phyloP scores from a whole-genome alignment of 2,888 invertebrate species.

The Barypeithes pellucidus region DNA sequence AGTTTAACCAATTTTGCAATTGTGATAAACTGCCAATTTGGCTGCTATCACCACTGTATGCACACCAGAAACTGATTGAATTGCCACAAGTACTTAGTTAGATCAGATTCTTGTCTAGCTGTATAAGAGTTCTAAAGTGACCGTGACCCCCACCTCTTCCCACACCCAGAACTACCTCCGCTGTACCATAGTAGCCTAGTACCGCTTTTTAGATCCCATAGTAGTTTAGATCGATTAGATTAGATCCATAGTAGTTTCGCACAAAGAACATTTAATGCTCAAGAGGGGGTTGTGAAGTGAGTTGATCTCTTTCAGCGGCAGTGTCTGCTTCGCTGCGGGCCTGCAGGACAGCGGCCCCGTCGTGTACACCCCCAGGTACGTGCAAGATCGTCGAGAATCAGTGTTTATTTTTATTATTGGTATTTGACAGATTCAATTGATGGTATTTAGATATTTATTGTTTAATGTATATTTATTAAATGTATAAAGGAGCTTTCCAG shows the following conservation, averaged over 20 bases:
- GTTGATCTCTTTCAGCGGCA: slow-evolving; percentile 73
- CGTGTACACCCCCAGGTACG: slow-evolving; percentile 74
- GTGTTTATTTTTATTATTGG: slow-evolving; percentile 12
- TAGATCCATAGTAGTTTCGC: slow-evolving; percentile 53
- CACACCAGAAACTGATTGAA: too few relatives aligned
- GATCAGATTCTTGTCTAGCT: too few relatives aligned
- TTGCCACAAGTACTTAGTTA: too few relatives aligned
- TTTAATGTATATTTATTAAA: too few relatives aligned
- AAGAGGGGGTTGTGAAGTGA: slow-evolving; percentile 68
- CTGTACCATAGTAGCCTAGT: slow-evolving; percentile 37
- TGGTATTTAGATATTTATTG: too few relatives aligned
- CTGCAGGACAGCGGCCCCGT: slow-evolving; percentile 70
- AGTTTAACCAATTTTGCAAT: too few relatives aligned
- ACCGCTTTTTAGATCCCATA: slow-evolving; percentile 10
- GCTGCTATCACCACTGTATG: too few relatives aligned
- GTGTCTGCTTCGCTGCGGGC: slow-evolving; percentile 69
- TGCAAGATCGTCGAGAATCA: slow-evolving; percentile 55
- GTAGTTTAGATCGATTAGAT: slow-evolving; percentile 38
- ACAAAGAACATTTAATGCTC: slow-evolving; percentile 44
- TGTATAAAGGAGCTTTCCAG: too few relatives aligned
- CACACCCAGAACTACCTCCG: not conserved
- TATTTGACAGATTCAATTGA: slow-evolving; percentile 30
- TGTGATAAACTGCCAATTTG: too few relatives aligned
- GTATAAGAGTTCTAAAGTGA: slow-evolving; percentile 14
- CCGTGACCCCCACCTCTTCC: slow-evolving; percentile 2